Percentiles rank a stretch among this genome's conserved stretches.
Conservation (phyloP, 1,140 invertebrate species). For the Octopus bimaculoides region DNA sequence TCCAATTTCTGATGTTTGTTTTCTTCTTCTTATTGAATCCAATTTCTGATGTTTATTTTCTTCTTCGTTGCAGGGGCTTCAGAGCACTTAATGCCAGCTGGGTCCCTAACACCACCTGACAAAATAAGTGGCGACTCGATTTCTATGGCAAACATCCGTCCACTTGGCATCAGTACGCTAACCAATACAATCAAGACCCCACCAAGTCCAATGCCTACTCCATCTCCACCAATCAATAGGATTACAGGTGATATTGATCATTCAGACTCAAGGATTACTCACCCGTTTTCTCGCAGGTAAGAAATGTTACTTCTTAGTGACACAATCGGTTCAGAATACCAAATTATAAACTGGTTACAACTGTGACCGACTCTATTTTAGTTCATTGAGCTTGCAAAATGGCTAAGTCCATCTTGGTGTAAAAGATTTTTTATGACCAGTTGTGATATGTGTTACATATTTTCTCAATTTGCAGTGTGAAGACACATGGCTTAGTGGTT, state of each 20-base stretch:
- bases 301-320: not conserved
- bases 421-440: no score
- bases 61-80: slow-evolving; percentile 35
- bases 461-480: no score
- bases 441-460: no score
- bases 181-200: slow-evolving; percentile 74
- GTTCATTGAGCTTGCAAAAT: no score
- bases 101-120: slow-evolving; percentile 58
- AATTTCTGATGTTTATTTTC: slow-evolving; percentile 1
- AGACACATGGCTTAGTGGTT: no score
- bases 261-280: not conserved
- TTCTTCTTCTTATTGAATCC: slow-evolving; percentile 1
- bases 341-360: no score
- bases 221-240: slow-evolving; percentile 59
- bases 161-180: slow-evolving; percentile 43
- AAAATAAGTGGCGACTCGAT: slow-evolving; percentile 60
- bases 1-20: not conserved
- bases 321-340: no score
- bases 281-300: slow-evolving; percentile 6
- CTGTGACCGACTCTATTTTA: no score
- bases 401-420: no score
- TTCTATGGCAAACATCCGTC: slow-evolving; percentile 47
- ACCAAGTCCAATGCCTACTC: slow-evolving; percentile 67
- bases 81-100: slow-evolving; percentile 36
- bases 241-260: slow-evolving; percentile 48